phyloP scores from a whole-genome alignment of 2,113 vertebrate genomes.

The Brachyhypopomus occidentalis region DNA sequence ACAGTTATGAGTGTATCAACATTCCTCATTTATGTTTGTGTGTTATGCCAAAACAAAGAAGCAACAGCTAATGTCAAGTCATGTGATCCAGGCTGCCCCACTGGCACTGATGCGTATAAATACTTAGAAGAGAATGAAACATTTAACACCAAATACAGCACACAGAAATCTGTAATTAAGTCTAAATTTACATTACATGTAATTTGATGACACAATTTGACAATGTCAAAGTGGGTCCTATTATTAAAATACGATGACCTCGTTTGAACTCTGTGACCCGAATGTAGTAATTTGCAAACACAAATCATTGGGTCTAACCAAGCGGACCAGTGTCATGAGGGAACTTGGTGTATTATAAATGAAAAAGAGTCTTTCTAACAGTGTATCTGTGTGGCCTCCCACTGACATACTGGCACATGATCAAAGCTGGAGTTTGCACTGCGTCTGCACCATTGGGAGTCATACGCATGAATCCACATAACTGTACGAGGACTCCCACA shows the following conservation, averaged over 20 bases:
- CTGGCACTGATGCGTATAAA: conserved; percentile 1
- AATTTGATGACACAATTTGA: background rate
- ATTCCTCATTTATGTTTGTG: conserved; percentile 77
- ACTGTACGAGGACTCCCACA: conserved; percentile 50
- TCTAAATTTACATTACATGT: background rate
- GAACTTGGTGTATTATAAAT: background rate
- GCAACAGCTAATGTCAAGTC: conserved; percentile 67
- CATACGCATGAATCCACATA: conserved; percentile 66
- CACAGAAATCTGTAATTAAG: background rate
- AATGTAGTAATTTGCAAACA: background rate
- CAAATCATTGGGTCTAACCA: background rate
- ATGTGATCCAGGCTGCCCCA: conserved; percentile 12
- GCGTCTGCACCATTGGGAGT: conserved; percentile 75
- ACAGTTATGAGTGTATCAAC: conserved; percentile 76
- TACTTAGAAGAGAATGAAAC: background rate
- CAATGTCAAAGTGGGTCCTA: background rate
- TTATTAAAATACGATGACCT: background rate
- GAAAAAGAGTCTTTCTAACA: background rate
- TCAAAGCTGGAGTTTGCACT: conserved; percentile 67
- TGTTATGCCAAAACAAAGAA: conserved; percentile 70
- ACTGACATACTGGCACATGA: conserved; percentile 18
- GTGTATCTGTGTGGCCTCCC: background rate
- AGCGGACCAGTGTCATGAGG: background rate
- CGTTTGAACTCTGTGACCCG: background rate
- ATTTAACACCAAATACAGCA: background rate